Base-by-base conservation (phyloP, 2,888 invertebrate species). In the Hesperia comma region DNA sequence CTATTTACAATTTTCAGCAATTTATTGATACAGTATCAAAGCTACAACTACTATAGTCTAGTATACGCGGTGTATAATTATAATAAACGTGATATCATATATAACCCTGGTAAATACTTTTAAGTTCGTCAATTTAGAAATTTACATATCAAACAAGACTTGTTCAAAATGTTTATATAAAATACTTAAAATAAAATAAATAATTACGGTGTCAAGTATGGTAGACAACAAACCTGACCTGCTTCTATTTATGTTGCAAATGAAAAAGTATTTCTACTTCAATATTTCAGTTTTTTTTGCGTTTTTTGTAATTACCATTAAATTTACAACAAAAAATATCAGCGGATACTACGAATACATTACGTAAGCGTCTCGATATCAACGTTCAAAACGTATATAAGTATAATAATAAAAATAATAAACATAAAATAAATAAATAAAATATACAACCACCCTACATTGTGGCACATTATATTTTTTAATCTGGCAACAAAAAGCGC, bases 91-190 rank as follows among this genome's bases (percentile, higher is more conserved):
- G 63, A 64, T 64, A 64, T 64, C 26, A 17, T 58, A n/a, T 57
- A 58, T 58, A 53, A 64, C 64, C 64, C 64, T 64, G 64, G 17
- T 41, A 56, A 37, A 63, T 49, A 56, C 55, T 56, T 37, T n/a
- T 6, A 37, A 43, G 63, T 61, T 51, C 17, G 51, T 49, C n/a
- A 51, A 37, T n/a, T 43, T 57, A 41, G 40, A 57, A 57, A 57
- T 21, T n/a, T 41, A 57, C 57, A 43, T 26, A 51, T 4, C 19
- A 51, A 51, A 21, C 51, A 21, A 51, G 51, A 19, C 2, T 21
- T 14, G 51, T 12, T 51, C 51, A 21, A 46, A 46, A 46, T 17
- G 15, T 46, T 15, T 46, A 46, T 46, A 17, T 17, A 17, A 17
- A 46, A 46, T 17, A 46, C 43, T 46, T 46, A 46, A 46, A 51